Evolutionary conservation across 2,888 invertebrate genomes (phyloP).

Genomic region (Ichneumoninae sp.): DNA sequence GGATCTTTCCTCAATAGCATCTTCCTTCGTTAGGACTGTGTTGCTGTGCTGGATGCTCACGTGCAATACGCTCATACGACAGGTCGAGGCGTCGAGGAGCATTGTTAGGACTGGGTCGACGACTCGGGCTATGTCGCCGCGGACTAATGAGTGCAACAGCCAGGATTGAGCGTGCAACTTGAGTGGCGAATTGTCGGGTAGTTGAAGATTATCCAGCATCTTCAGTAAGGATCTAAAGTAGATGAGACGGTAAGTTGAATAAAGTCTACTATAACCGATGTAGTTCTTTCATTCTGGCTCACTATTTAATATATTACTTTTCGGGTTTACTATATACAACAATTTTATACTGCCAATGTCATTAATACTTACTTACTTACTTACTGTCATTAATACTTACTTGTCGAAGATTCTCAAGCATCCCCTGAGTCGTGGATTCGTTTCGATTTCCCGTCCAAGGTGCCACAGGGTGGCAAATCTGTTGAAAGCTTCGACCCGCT

Average conservation of each 20-base stretch:
- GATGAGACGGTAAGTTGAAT: neutral
- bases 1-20: constrained; percentile 75
- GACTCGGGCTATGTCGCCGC: constrained; percentile 91
- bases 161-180: constrained; percentile 90
- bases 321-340: neutral
- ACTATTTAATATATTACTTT: neutral
- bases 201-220: constrained; percentile 89
- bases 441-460: constrained; percentile 89
- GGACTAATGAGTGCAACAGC: constrained; percentile 90
- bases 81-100: constrained; percentile 91
- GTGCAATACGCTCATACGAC: constrained; percentile 92
- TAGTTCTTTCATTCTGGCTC: neutral
- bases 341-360: neutral
- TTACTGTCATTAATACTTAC: constrained; percentile 78
- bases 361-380: constrained; percentile 85
- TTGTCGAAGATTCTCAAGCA: constrained; percentile 87
- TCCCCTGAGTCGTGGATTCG: constrained; percentile 85
- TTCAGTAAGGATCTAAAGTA: constrained; percentile 89
- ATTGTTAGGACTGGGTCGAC: constrained; percentile 92
- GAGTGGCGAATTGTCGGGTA: constrained; percentile 86
- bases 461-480: constrained; percentile 91
- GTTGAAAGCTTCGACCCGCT: constrained; percentile 87
- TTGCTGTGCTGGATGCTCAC: constrained; percentile 87
- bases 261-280: neutral
- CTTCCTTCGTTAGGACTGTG: constrained; percentile 79